phyloP scores from a whole-genome alignment of 2,797 vertebrate genomes.

The Lophotriccus pileatus region DNA sequence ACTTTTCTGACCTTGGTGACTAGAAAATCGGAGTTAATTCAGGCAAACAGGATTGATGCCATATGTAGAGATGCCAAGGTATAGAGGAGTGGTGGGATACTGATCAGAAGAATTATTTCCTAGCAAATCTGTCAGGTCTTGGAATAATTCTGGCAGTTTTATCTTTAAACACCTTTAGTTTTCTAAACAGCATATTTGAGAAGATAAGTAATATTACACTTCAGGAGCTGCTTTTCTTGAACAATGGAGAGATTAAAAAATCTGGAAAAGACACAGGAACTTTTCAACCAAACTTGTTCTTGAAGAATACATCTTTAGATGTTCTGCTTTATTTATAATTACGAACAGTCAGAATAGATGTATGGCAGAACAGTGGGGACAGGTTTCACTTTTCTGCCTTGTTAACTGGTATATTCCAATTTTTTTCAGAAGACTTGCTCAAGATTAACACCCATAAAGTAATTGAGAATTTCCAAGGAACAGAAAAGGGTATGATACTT shows the following conservation, averaged over 20 bases:
- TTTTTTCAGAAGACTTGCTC: neutral
- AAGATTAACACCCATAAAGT: neutral
- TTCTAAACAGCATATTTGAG: constrained; percentile 41
- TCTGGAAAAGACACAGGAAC: neutral
- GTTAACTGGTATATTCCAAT: neutral
- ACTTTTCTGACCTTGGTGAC: constrained; percentile 60
- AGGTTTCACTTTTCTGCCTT: neutral
- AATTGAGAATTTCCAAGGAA: neutral
- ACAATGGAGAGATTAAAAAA: neutral
- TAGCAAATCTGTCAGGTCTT: constrained; percentile 62
- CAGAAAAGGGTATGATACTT: neutral
- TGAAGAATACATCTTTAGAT: neutral
- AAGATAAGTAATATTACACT: neutral
- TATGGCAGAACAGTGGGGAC: neutral
- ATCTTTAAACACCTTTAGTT: constrained; percentile 38
- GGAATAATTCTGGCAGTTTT: constrained; percentile 46
- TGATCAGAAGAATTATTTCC: constrained; percentile 38
- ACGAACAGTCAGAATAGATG: neutral
- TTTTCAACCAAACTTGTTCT: neutral
- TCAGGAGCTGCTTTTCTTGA: neutral
- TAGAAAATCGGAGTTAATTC: constrained; percentile 71
- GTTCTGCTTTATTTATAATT: neutral
- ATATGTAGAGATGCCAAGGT: constrained; percentile 51
- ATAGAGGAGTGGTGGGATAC: neutral
- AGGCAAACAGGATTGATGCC: constrained; percentile 57